Conservation (phyloP, 1,140 invertebrate genomes). For the Drosophila eugracilis region DNA sequence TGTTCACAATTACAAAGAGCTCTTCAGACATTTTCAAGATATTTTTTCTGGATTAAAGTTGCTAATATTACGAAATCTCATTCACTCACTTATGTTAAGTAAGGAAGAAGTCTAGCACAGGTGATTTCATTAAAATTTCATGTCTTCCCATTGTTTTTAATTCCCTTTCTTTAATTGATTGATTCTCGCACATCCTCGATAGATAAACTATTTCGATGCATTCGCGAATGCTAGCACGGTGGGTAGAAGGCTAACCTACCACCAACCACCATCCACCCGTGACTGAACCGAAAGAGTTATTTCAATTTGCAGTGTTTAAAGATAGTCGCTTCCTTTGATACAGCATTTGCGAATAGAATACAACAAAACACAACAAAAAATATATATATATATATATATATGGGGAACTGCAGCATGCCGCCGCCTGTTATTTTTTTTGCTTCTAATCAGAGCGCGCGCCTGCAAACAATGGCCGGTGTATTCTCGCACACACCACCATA, state of each 20-base stretch:
- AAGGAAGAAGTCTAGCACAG: too few relatives aligned
- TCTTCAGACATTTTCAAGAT: too few relatives aligned
- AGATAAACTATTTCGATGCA: background rate
- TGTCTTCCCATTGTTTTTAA: background rate
- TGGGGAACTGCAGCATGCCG: slow-evolving; percentile 11
- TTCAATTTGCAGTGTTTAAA: slow-evolving; percentile 49
- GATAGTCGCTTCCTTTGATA: slow-evolving; percentile 46
- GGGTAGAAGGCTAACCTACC: background rate
- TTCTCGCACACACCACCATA: slow-evolving; percentile 2
- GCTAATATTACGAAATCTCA: too few relatives aligned
- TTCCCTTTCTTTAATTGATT: slow-evolving; percentile 17
- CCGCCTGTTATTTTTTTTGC: slow-evolving; percentile 28
- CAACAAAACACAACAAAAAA: slow-evolving; percentile 29
- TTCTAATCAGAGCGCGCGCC: slow-evolving; percentile 78
- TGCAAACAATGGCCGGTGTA: slow-evolving; percentile 70
- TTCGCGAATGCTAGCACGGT: background rate
- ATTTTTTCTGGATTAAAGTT: too few relatives aligned
- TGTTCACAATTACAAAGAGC: too few relatives aligned
- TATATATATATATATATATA: too few relatives aligned
- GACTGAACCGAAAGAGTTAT: slow-evolving; percentile 35
- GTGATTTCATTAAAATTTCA: background rate
- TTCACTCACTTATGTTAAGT: too few relatives aligned
- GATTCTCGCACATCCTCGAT: slow-evolving; percentile 10
- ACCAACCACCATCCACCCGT: background rate
- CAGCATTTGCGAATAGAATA: slow-evolving; percentile 38